Conservation (phyloP, 2,113 vertebrate genomes). For the Amblyornis subalaris region DNA sequence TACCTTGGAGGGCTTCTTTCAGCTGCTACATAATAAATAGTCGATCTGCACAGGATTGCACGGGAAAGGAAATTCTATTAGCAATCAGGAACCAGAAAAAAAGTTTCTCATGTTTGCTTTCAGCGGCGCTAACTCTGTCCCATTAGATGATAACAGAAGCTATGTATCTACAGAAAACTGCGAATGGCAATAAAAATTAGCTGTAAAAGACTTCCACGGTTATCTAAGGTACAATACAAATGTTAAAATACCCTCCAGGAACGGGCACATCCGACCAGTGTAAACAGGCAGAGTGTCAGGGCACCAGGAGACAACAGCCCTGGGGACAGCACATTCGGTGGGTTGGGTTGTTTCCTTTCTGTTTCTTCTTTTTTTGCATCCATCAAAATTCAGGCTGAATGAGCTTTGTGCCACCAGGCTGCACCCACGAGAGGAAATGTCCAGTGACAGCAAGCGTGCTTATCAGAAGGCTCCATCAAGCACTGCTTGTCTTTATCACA, state of each 20-base stretch:
- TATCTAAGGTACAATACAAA: not conserved
- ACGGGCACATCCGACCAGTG: rapidly evolving
- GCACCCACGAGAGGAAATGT: not conserved
- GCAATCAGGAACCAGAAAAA: not conserved
- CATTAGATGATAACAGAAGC: not conserved
- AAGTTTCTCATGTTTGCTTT: not conserved
- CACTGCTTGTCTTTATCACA: not conserved
- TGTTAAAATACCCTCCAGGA: not conserved
- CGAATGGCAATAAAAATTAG: not conserved
- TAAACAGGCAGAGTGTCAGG: not conserved
- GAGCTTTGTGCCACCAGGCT: not conserved
- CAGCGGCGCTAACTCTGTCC: not conserved
- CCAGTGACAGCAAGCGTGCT: not conserved
- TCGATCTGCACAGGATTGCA: not conserved
- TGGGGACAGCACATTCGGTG: not conserved
- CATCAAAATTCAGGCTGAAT: not conserved
- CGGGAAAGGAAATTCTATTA: not conserved
- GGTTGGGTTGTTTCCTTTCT: no score
- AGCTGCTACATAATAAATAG: conserved; percentile 17
- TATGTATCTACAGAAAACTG: not conserved
- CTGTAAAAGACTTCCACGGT: not conserved
- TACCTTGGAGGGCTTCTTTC: conserved; percentile 16
- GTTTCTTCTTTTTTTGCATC: not conserved
- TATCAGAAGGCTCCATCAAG: not conserved
- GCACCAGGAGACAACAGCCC: not conserved